phyloP scores from a whole-genome alignment of 2,797 vertebrate genomes.

The Cottoperca gobio region DNA sequence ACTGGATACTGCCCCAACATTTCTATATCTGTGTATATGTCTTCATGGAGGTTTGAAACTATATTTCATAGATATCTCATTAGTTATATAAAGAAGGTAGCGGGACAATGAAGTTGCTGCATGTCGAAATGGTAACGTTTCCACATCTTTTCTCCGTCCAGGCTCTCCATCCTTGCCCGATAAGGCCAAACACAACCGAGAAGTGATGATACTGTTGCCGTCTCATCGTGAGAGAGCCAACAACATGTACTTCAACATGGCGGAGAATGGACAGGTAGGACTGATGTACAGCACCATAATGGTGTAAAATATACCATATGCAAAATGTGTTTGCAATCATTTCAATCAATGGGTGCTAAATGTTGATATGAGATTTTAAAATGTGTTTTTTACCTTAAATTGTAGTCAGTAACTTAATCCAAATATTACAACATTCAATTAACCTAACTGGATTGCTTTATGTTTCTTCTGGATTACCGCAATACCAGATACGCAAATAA shows the following conservation, averaged over 20 bases:
- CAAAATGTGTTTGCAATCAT: background rate
- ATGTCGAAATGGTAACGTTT: background rate
- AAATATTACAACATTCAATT: too few species aligned
- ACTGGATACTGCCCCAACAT: background rate
- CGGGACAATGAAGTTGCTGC: background rate
- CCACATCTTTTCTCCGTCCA: conserved; percentile 33
- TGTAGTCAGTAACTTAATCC: too few species aligned
- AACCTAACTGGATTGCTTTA: too few species aligned
- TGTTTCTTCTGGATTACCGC: too few species aligned
- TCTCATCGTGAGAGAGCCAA: conserved; percentile 93
- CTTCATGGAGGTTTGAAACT: background rate
- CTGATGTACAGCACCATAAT: background rate
- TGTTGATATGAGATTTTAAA: background rate
- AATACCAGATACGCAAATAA: too few species aligned
- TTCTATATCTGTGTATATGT: background rate
- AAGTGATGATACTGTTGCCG: conserved; percentile 96
- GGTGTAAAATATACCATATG: background rate
- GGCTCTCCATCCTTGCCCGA: conserved; percentile 98
- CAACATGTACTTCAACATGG: conserved; percentile 95
- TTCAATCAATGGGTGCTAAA: background rate
- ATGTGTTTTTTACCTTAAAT: background rate
- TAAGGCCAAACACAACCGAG: conserved; percentile 96
- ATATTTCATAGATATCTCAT: background rate
- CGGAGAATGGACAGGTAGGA: conserved; percentile 95
- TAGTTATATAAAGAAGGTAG: background rate